phyloP scores from a whole-genome alignment of 2,888 invertebrate species.

The Xestia ashworthii region DNA sequence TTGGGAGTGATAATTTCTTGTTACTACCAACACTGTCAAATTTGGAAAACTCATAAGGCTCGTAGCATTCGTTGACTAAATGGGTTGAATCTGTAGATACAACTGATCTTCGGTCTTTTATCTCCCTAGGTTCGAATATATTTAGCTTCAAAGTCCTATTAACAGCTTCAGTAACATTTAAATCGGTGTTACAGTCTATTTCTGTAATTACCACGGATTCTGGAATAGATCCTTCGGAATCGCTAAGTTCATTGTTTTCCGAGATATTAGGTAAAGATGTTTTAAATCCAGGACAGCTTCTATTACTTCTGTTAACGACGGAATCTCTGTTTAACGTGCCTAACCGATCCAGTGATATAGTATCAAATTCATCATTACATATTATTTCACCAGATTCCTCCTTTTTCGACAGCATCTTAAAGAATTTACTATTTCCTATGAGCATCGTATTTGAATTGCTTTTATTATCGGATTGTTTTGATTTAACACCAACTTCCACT shows the following conservation, averaged over 20 bases:
- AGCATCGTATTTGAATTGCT: conserved; percentile 80
- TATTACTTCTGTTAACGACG: conserved; percentile 86
- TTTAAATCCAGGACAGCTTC: conserved; percentile 88
- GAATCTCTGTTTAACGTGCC: conserved; percentile 86
- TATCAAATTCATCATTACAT: conserved; percentile 88
- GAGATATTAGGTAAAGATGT: conserved; percentile 88
- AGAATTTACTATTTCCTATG: conserved; percentile 89
- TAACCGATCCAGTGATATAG: conserved; percentile 86
- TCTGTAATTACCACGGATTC: conserved; percentile 76
- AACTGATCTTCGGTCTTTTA: conserved; percentile 71
- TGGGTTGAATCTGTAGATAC: conserved; percentile 78
- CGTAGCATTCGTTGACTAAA: conserved; percentile 86
- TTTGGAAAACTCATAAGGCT: conserved; percentile 81
- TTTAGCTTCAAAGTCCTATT: conserved; percentile 76
- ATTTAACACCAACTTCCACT: conserved; percentile 81
- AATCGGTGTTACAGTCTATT: conserved; percentile 67
- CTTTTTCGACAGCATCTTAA: conserved; percentile 86
- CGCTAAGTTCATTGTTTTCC: conserved; percentile 86
- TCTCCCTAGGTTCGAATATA: conserved; percentile 83
- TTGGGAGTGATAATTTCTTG: conserved; percentile 72
- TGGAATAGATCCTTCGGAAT: conserved; percentile 79
- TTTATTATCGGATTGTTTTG: conserved; percentile 79
- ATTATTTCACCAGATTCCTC: conserved; percentile 86
- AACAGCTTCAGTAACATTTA: conserved; percentile 75
- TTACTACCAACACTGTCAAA: conserved; percentile 57